Evolutionary conservation across 2,888 invertebrate species (phyloP).

Genomic region (Polyommatus iphigenia): DNA sequence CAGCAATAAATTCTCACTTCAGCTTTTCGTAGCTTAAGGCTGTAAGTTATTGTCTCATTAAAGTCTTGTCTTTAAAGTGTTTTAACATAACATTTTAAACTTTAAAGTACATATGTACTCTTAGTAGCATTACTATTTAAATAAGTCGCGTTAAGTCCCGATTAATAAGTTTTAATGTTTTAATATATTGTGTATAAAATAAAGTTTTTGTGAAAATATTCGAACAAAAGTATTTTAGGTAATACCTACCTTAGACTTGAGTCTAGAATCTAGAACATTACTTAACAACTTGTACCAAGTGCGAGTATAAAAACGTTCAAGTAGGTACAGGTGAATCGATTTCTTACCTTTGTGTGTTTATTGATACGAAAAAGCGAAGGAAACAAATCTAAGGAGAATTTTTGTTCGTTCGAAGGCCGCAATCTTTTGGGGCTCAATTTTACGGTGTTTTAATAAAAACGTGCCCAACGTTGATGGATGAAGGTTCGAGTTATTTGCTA

Average conservation of each 20-base stretch:
- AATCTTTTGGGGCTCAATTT: conserved; percentile 24
- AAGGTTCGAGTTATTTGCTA: conserved; percentile 27
- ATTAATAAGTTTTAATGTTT: too few relatives aligned
- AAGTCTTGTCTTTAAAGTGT: background rate
- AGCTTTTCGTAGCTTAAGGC: background rate
- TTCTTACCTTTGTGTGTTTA: background rate
- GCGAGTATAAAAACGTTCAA: background rate
- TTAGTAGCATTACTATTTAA: too few relatives aligned
- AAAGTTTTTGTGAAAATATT: too few relatives aligned
- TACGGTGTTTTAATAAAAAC: conserved; percentile 18
- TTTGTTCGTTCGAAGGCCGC: conserved; percentile 9
- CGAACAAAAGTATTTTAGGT: background rate
- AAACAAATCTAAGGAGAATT: background rate
- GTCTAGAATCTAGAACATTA: too few relatives aligned
- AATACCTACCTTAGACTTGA: background rate
- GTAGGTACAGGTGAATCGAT: background rate
- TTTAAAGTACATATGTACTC: too few relatives aligned
- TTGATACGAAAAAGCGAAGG: background rate
- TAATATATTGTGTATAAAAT: too few relatives aligned
- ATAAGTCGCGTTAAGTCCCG: too few relatives aligned
- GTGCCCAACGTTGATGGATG: conserved; percentile 24
- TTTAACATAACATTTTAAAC: too few relatives aligned
- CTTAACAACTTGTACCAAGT: background rate
- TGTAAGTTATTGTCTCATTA: background rate
- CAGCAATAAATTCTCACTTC: background rate